Percentiles rank a stretch among this genome's conserved stretches.
Conservation (phyloP, 2,888 invertebrate species). For the Acanthococcus lagerstroemiae region DNA sequence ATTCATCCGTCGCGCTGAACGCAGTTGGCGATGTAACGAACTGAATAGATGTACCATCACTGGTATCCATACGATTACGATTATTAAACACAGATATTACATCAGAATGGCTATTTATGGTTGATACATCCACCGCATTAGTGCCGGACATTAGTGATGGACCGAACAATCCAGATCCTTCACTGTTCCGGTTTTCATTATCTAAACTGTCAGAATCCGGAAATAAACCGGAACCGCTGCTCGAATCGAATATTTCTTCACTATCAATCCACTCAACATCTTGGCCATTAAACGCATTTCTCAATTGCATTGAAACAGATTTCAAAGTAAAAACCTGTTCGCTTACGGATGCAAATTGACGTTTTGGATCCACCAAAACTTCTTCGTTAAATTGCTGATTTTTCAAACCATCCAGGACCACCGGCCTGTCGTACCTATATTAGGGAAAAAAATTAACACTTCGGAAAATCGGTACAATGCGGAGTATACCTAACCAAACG, state of each 20-base stretch:
- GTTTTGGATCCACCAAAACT: slow-evolving; percentile 44
- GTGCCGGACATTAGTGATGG: neutral
- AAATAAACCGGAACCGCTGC: slow-evolving; percentile 36
- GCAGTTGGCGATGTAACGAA: neutral
- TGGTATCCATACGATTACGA: neutral
- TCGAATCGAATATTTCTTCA: slow-evolving; percentile 40
- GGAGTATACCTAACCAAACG: too few species aligned
- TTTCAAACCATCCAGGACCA: slow-evolving; percentile 56
- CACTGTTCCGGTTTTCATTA: slow-evolving; percentile 3
- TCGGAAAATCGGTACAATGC: too few species aligned
- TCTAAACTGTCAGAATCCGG: slow-evolving; percentile 40
- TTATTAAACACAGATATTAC: neutral
- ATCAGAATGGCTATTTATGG: too few species aligned
- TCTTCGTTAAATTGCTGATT: slow-evolving; percentile 62
- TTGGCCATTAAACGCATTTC: slow-evolving; percentile 80
- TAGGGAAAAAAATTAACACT: neutral
- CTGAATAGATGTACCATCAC: neutral
- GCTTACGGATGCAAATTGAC: slow-evolving; percentile 48
- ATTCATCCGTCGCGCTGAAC: neutral
- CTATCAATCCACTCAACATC: slow-evolving; percentile 78
- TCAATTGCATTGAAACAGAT: slow-evolving; percentile 66
- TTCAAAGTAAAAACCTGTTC: slow-evolving; percentile 68
- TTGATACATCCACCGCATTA: neutral
- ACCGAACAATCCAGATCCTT: neutral
- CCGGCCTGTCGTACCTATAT: slow-evolving; percentile 52